phyloP scores from a whole-genome alignment of 2,888 invertebrate genomes.

The Phoronis australis region DNA sequence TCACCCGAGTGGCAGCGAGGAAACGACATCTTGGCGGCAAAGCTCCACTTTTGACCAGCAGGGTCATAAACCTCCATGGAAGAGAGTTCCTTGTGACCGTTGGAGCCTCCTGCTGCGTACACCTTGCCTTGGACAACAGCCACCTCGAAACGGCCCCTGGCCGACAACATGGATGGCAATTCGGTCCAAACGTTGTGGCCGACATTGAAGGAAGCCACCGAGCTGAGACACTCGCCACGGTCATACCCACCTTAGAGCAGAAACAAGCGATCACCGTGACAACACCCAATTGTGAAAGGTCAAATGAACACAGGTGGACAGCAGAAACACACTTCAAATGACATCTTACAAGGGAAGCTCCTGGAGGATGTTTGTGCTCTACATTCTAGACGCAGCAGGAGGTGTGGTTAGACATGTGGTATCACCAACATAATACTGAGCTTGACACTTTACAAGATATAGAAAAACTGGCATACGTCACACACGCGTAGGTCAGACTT shows the following conservation, averaged over 20 bases:
- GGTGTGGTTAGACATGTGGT: no score
- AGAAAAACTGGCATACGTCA: no score
- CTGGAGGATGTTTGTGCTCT: no score
- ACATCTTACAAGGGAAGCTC: no score
- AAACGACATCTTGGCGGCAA: constrained; percentile 59
- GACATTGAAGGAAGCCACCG: constrained; percentile 71
- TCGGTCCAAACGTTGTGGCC: constrained; percentile 65
- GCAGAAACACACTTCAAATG: no score
- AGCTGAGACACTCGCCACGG: constrained; percentile 73
- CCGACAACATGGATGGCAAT: constrained; percentile 67
- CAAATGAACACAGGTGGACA: no score
- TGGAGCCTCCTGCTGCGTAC: constrained; percentile 73
- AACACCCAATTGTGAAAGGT: not conserved
- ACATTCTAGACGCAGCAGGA: no score
- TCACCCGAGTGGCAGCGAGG: constrained; percentile 66
- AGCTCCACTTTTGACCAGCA: constrained; percentile 55
- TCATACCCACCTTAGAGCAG: constrained; percentile 67
- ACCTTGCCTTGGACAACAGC: constrained; percentile 65
- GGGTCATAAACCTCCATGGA: constrained; percentile 64
- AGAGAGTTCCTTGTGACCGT: constrained; percentile 75
- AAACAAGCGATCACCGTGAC: constrained; percentile 10
- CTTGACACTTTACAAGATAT: no score
- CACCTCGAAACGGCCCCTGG: constrained; percentile 74
- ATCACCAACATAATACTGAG: no score
- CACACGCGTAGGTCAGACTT: no score